Percentiles rank a stretch among this genome's conserved stretches.
phyloP scores from a whole-genome alignment of 1,140 invertebrate species.

The Ladona fulva region DNA sequence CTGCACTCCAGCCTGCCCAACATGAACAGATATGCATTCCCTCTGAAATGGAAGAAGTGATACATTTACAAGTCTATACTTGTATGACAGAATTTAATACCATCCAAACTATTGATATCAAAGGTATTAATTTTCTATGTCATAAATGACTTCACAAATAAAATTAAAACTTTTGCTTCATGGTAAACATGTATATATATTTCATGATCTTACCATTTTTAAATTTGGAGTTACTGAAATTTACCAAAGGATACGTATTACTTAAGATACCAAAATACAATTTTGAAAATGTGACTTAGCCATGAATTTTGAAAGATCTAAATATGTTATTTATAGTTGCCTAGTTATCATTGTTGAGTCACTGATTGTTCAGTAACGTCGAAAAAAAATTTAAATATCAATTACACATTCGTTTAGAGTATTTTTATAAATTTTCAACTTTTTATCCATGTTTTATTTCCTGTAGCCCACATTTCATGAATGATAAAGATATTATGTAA shows the following conservation, averaged over 20 bases:
- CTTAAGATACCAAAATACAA: not conserved
- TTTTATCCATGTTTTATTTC: not conserved
- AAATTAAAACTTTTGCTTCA: not conserved
- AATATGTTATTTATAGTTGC: not conserved
- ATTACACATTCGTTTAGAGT: not conserved
- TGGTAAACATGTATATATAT: not conserved
- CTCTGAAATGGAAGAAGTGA: slow-evolving; percentile 27
- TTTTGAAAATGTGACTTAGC: not conserved
- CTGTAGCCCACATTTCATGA: not conserved
- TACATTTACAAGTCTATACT: not conserved
- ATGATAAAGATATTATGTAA: not conserved
- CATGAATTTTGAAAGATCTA: not conserved
- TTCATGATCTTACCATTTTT: not conserved
- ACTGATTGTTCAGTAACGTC: not conserved
- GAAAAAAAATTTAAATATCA: not conserved
- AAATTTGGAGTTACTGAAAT: not conserved
- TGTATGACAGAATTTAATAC: not conserved
- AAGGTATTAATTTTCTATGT: not conserved
- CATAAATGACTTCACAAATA: not conserved
- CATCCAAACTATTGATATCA: not conserved
- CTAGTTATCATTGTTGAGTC: not conserved
- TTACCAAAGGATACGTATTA: not conserved
- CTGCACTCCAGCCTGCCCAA: slow-evolving; percentile 80
- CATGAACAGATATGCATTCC: slow-evolving; percentile 72
- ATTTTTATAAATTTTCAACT: not conserved